Percentiles rank a stretch among this genome's conserved stretches.
These are phyloP conservation scores for Pachypanchax playfairii DNA, from an alignment of 2,113 vertebrate genomes.

Conservation along the genomic window DNA sequence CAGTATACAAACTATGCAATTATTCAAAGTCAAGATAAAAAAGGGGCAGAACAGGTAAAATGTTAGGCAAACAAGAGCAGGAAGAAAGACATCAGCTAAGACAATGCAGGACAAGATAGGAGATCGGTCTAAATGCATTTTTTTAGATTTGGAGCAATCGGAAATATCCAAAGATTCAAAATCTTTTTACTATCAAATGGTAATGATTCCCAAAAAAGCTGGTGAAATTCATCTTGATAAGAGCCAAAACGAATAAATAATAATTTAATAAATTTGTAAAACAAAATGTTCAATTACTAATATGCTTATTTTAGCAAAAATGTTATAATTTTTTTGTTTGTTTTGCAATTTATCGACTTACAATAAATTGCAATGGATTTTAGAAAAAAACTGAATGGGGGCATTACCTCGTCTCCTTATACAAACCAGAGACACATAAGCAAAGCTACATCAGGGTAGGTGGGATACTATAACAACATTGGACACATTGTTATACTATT, in stretches of 20 bases:
- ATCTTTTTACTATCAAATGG: neutral
- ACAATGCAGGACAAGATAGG: constrained; percentile 57
- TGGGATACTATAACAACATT: constrained; percentile 99
- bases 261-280: constrained; percentile 16
- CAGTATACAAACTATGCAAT: constrained; percentile 37
- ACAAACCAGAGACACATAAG: constrained; percentile 98
- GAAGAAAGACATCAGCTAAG: constrained; percentile 78
- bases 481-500: constrained; percentile 99
- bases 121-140: constrained; percentile 64
- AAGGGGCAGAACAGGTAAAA: constrained; percentile 58
- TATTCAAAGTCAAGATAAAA: constrained; percentile 43
- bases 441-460: constrained; percentile 99
- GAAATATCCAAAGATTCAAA: constrained; percentile 37
- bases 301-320: neutral
- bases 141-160: constrained; percentile 31
- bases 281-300: constrained; percentile 37
- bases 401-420: constrained; percentile 92
- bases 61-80: constrained; percentile 68
- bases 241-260: neutral
- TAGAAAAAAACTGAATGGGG: constrained; percentile 49
- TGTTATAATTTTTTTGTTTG: constrained; percentile 13
- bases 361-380: constrained; percentile 78
- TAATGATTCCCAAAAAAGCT: constrained; percentile 3
- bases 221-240: constrained; percentile 34
- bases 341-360: constrained; percentile 81